phyloP scores from a whole-genome alignment of 2,797 vertebrate species.

The Cryptoprocta ferox region DNA sequence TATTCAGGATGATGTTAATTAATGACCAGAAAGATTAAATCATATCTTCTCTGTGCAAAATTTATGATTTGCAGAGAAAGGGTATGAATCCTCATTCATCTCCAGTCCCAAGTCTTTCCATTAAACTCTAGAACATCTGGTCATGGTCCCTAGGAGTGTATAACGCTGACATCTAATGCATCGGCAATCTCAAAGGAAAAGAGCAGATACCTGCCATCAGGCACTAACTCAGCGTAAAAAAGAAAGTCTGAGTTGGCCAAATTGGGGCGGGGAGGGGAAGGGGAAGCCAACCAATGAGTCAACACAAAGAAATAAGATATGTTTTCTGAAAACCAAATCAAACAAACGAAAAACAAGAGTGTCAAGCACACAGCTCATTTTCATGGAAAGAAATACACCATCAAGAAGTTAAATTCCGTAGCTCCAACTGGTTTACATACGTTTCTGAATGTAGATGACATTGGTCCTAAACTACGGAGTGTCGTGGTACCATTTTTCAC shows the following conservation, averaged over 20 bases:
- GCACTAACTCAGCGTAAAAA: background rate
- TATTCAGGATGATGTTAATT: background rate
- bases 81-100: background rate
- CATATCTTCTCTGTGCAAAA: background rate
- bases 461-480: background rate
- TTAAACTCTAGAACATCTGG: background rate
- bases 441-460: background rate
- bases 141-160: too few relatives aligned
- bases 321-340: background rate
- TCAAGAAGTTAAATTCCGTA: background rate
- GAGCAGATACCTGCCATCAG: background rate
- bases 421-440: accelerated
- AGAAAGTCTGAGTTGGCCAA: background rate
- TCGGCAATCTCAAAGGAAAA: background rate
- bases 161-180: background rate
- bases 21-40: background rate
- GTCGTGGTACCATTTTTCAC: background rate
- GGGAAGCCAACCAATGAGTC: background rate
- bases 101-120: background rate
- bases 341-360: background rate
- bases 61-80: background rate
- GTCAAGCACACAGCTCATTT: background rate
- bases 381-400: background rate
- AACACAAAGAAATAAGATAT: background rate
- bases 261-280: accelerated